Percentiles rank a stretch among this genome's conserved stretches.
These are phyloP conservation scores for Micromys minutus DNA, from an alignment of 2,113 vertebrate species.

Conservation along the genomic window DNA sequence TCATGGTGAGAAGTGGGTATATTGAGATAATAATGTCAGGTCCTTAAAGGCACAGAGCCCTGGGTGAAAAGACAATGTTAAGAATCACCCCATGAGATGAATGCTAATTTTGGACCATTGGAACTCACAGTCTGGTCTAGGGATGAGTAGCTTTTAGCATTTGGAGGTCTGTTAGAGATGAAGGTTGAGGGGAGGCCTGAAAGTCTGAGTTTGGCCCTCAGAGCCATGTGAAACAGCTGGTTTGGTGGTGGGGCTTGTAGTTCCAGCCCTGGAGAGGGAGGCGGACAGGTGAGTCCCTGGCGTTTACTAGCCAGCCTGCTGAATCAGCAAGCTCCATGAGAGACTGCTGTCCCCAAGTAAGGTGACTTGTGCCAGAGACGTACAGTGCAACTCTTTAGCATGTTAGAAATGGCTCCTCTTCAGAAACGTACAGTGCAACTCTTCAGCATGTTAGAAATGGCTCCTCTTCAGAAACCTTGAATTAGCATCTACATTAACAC, in stretches of 20 bases:
- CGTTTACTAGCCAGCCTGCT: neutral
- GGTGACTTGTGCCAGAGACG: fast-evolving
- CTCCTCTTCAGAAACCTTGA: neutral
- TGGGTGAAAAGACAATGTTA: neutral
- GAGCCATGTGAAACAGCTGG: neutral
- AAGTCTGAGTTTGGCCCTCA: too few relatives aligned
- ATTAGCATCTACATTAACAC: neutral
- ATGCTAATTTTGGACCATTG: neutral
- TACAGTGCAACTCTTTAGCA: neutral
- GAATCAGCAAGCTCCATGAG: too few relatives aligned
- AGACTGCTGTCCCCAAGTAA: too few relatives aligned
- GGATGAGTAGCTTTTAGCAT: fast-evolving
- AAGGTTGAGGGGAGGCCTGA: neutral
- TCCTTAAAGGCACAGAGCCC: neutral
- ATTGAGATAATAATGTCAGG: neutral
- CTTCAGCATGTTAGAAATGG: neutral
- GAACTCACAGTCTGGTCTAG: neutral
- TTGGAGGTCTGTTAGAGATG: neutral
- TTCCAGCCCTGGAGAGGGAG: neutral
- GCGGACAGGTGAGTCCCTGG: too few relatives aligned
- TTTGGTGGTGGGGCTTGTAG: too few relatives aligned
- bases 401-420: neutral
- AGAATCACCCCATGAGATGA: neutral
- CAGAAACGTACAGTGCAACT: neutral
- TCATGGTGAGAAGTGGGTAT: neutral